Base-by-base conservation (phyloP, 1,140 invertebrate genomes). In the Atta cephalotes region DNA sequence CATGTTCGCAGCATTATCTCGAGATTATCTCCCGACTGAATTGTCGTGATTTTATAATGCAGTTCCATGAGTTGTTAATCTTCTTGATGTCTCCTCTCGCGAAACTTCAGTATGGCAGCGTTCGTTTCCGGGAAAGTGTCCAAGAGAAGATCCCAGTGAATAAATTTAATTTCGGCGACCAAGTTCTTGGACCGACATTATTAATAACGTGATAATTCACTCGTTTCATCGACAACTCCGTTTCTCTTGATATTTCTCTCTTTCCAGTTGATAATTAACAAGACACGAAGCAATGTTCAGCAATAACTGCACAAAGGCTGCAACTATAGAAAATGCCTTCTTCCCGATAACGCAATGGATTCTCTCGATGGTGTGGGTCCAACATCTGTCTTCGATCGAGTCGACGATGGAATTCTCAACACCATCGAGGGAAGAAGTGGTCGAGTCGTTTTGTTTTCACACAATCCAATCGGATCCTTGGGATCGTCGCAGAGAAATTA, bases 371-470 rank as follows among this genome's bases (percentile, higher is more conserved):
- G 65, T 72, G 60, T 35, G 28, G 12, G 51, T 68, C 88, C 86
- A 88, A 70, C 53, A 79, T 77, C 65, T 62, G 87, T 74, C 78
- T 76, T 76, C 56, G 78, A 88, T 77, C 28, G 56, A 12, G 66
- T 49, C 45, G 66, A 9, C 28, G 72, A 51, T 45, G 25, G 28
- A 60, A 68, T 71, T 28, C 9, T 63, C 39, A 31, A 60, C 80
- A 18, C 68, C 45, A 51, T 25, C 56, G 68, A 35, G 56, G 49
- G 68, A 31, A 51, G 12, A 39, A 80, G 25, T 28, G 31, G 0
- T 1, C 10, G 21, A 45, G 18, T 72, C 53, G 16, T 58, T 72
- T 72, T 74, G 14, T 74, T 35, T 35, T 74, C 39, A 58, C 14
- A n/a, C n/a, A 62, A 62, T 74, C 53, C 12, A 7, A 2, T 71